phyloP scores from a whole-genome alignment of 2,113 vertebrate genomes.

The Podarcis muralis region DNA sequence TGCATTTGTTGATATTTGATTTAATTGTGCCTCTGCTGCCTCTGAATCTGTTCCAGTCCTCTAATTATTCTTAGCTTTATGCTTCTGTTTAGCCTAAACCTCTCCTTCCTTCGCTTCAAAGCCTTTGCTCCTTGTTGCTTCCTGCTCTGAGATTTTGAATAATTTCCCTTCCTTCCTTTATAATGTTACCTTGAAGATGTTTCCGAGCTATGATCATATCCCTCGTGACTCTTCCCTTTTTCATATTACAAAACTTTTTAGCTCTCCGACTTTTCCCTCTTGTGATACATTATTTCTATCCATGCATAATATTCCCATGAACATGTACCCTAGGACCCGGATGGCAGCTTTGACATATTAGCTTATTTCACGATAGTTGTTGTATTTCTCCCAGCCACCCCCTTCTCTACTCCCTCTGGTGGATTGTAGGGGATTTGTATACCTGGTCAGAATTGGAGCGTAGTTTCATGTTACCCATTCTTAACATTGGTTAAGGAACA shows the following conservation, averaged over 20 bases:
- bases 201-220: slow-evolving; percentile 50
- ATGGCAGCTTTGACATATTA: neutral
- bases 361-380: neutral
- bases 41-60: slow-evolving; percentile 39
- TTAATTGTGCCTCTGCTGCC: slow-evolving; percentile 32
- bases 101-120: slow-evolving; percentile 50
- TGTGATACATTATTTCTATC: slow-evolving; percentile 22
- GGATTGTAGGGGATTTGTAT: neutral
- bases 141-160: slow-evolving; percentile 46
- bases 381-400: neutral
- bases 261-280: neutral
- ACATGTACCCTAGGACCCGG: neutral
- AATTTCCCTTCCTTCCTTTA: slow-evolving; percentile 56
- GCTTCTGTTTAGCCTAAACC: slow-evolving; percentile 42
- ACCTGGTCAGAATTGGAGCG: neutral
- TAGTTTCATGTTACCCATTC: neutral
- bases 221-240: slow-evolving; percentile 48
- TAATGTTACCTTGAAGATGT: slow-evolving; percentile 58
- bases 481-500: neutral
- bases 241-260: slow-evolving; percentile 3
- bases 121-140: slow-evolving; percentile 39
- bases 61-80: slow-evolving; percentile 49
- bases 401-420: neutral
- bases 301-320: neutral
- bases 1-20: slow-evolving; percentile 39